Conservation (phyloP, 2,113 vertebrate species). For the Platycercus adscitus region DNA sequence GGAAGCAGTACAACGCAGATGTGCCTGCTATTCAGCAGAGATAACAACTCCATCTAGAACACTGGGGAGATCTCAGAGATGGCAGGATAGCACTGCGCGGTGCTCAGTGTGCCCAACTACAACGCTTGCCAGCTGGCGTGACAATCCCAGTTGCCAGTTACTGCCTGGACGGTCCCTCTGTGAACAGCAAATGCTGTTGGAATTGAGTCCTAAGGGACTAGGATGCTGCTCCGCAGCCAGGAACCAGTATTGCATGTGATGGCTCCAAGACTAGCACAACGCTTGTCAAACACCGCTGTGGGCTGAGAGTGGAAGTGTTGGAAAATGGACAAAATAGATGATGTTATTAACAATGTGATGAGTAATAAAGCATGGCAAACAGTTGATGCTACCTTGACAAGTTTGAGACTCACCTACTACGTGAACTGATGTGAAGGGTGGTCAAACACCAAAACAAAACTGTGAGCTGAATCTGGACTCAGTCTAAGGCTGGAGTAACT, state of each 20-base stretch:
- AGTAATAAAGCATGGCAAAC: neutral
- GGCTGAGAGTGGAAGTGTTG: neutral
- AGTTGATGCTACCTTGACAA: neutral
- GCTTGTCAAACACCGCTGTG: neutral
- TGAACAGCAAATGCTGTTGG: neutral
- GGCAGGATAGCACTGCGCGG: neutral
- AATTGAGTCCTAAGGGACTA: neutral
- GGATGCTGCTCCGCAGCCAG: neutral
- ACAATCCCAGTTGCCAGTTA: neutral
- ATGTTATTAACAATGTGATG: neutral
- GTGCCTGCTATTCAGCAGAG: slow-evolving; percentile 31
- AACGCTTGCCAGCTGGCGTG: neutral
- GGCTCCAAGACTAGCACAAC: neutral
- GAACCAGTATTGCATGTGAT: neutral
- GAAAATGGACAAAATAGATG: neutral
- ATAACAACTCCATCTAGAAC: slow-evolving; percentile 14
- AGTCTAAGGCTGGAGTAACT: neutral
- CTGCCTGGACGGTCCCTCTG: neutral
- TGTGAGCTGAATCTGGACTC: neutral
- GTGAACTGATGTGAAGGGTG: neutral
- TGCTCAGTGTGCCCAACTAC: neutral
- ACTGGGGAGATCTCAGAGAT: neutral
- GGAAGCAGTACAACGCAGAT: slow-evolving; percentile 44
- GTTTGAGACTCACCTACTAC: neutral
- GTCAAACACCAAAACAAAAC: neutral